Base-by-base conservation (phyloP, 2,113 vertebrate genomes). In the Mesocricetus auratus region DNA sequence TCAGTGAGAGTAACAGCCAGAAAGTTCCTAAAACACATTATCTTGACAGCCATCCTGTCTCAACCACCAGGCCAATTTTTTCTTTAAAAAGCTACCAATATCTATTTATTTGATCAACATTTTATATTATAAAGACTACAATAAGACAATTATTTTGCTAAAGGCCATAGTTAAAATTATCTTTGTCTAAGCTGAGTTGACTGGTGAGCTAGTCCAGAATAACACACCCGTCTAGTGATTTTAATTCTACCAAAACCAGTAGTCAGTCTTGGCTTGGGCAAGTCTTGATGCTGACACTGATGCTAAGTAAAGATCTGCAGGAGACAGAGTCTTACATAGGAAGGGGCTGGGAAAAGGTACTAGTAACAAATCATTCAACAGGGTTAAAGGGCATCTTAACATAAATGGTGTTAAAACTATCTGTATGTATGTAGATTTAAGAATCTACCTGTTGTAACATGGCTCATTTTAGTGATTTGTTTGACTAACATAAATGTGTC, bases 41-140 rank as follows among this genome's bases (percentile, higher is more conserved):
- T 47, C 21, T 73, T 26, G 88, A 71, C 50, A 89, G 56, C 47
- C 47, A 69, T 74, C 83, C 47, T 85, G 4, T 77, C 75, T 86
- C 82, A 73, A 50, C 50, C 13, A 39, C 47, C 69, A 83, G 36
- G 39, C 22, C 71, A 29, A 56, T 24, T 94, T 97, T 78, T 83
- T 91, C 47, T 33, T 93, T 86, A n/a, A 91, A 21, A 86, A 96
- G 87, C 31, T 83, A n/a, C 36, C 90, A 73, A 53, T 90, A 78
- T 36, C 16, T 66, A 60, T 42, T 90, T 95, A 50, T 53, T 92
- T 29, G 31, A 47, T 89, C 12, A 78, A 36, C 75, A 69, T 68
- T 94, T 93, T 81, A 78, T 64, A 47, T 78, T 89, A 68, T 33
- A 94, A 96, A 68, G 64, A 81, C 66, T 6, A 69, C 8, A 66